Percentiles rank a stretch among this genome's conserved stretches.
These are phyloP conservation scores for Scaptomyza cyrtandrae DNA, from an alignment of 2,888 invertebrate genomes.

Conservation along the genomic window DNA sequence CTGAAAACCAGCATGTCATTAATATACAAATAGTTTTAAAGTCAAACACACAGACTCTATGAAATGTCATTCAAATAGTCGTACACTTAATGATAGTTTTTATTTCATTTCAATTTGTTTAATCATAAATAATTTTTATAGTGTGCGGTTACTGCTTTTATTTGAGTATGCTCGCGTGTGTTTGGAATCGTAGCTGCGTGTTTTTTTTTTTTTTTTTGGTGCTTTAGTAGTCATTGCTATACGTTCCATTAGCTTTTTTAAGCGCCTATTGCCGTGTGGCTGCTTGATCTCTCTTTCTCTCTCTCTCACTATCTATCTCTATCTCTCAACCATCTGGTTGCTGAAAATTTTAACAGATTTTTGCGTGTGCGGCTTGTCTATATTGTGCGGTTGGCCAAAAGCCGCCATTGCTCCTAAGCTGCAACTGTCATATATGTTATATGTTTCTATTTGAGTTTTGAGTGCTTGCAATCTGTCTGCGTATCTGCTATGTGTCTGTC, in stretches of 20 bases:
- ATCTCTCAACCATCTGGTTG: slow-evolving; percentile 25
- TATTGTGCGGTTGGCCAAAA: slow-evolving; percentile 67
- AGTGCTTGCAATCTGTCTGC: slow-evolving; percentile 19
- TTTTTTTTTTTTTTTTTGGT: not conserved
- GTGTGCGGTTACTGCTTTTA: slow-evolving; percentile 3
- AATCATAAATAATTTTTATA: not conserved
- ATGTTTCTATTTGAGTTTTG: slow-evolving; percentile 1
- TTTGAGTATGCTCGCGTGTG: slow-evolving; percentile 5
- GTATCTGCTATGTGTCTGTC: slow-evolving; percentile 15
- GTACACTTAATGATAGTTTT: not conserved
- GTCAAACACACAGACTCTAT: not conserved
- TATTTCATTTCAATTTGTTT: not conserved
- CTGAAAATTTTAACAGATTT: slow-evolving; percentile 75
- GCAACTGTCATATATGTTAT: not conserved
- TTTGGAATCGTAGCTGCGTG: slow-evolving; percentile 9
- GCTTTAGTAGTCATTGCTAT: slow-evolving; percentile 54
- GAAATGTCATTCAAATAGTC: not conserved
- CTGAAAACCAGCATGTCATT: not conserved
- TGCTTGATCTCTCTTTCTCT: slow-evolving; percentile 9
- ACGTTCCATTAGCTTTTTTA: slow-evolving; percentile 76
- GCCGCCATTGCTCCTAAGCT: slow-evolving; percentile 37
- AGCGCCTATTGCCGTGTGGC: slow-evolving; percentile 58
- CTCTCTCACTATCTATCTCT: slow-evolving; percentile 9
- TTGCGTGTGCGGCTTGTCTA: slow-evolving; percentile 62
- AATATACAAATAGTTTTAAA: not conserved